Conservation (phyloP, 2,797 vertebrate genomes). For the Gymnodraco acuticeps region DNA sequence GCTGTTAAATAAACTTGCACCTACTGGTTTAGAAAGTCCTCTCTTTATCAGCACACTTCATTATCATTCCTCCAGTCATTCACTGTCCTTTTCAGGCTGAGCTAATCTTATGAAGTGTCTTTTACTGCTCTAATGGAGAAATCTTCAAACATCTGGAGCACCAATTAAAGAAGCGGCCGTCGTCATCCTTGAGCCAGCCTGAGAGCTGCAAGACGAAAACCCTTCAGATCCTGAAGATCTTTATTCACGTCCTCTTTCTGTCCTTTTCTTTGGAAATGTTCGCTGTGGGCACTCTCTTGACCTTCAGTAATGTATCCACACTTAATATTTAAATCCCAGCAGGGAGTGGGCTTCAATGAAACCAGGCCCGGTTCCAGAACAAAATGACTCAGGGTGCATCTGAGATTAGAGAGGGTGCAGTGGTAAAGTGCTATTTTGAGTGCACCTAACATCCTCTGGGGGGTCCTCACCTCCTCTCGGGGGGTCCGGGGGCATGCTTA, state of each 20-base stretch:
- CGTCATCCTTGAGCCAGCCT: slow-evolving; percentile 59
- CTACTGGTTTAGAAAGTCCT: slow-evolving; percentile 39
- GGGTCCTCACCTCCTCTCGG: too few species aligned
- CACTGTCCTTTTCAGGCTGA: slow-evolving; percentile 34
- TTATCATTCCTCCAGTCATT: slow-evolving; percentile 44
- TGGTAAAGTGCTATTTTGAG: too few species aligned
- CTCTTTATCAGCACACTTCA: slow-evolving; percentile 46
- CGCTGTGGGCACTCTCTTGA: slow-evolving; percentile 51
- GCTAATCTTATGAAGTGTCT: slow-evolving; percentile 64
- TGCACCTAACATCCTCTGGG: too few species aligned
- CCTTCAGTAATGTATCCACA: slow-evolving; percentile 64
- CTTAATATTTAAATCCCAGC: slow-evolving; percentile 65
- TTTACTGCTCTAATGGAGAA: slow-evolving; percentile 64
- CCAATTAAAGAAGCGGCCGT: slow-evolving; percentile 63
- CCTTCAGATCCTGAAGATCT: slow-evolving; percentile 63
- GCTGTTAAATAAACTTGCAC: slow-evolving; percentile 15
- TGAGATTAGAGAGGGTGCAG: too few species aligned
- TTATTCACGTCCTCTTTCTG: slow-evolving; percentile 33
- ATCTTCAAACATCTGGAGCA: slow-evolving; percentile 69
- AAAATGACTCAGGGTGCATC: too few species aligned
- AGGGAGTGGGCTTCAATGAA: slow-evolving; percentile 19
- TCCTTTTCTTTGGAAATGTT: slow-evolving; percentile 35
- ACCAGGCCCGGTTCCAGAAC: too few species aligned
- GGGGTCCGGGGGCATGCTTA: too few species aligned
- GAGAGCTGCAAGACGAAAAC: slow-evolving; percentile 47